Conservation (phyloP, 2,113 vertebrate species). For the Prinia subflava region DNA sequence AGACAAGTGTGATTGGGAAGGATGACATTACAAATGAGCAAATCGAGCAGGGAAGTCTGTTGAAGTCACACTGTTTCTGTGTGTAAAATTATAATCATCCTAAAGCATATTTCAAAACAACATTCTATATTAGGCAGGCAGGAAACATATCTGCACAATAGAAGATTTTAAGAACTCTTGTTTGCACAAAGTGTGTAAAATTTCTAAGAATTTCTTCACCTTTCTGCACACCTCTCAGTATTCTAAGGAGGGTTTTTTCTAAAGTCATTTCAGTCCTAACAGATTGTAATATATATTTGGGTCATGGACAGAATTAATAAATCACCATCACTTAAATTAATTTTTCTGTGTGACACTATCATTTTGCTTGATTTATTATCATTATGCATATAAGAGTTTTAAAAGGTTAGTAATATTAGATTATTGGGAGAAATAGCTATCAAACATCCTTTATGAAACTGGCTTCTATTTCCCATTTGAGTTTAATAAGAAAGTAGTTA, state of each 20-base stretch:
- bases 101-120: background rate
- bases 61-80: background rate
- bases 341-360: background rate
- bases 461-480: background rate
- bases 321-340: background rate
- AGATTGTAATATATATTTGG: background rate
- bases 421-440: background rate
- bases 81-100: background rate
- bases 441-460: background rate
- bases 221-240: background rate
- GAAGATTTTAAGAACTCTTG: background rate
- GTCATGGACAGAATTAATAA: background rate
- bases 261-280: background rate
- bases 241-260: background rate
- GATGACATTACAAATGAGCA: constrained; percentile 1
- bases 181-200: background rate
- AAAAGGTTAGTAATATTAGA: background rate
- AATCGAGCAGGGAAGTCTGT: background rate
- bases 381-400: background rate
- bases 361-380: background rate
- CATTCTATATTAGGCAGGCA: background rate
- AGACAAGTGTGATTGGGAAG: constrained; percentile 3
- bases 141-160: background rate
- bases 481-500: background rate
- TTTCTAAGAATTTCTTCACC: background rate